Evolutionary conservation across 2,113 vertebrate species (phyloP).

Genomic region (Anthoscopus minutus): DNA sequence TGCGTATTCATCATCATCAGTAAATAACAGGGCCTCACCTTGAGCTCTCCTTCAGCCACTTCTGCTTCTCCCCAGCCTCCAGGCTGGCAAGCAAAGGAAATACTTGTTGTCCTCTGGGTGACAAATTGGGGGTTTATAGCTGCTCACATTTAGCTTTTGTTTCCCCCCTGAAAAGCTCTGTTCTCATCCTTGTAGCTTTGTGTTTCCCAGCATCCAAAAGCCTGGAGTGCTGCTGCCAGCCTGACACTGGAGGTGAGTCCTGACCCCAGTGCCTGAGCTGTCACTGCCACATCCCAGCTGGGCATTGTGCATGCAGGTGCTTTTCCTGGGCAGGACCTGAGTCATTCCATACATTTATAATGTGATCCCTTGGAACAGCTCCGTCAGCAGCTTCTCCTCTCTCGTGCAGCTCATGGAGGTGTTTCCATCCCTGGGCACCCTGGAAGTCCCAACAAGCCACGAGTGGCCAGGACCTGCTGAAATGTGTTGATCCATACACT

Average conservation of each 20-base stretch:
- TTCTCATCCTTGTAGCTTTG: not conserved
- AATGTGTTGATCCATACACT: not conserved
- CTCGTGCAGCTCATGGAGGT: accelerated
- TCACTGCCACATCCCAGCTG: not conserved
- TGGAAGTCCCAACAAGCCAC: not conserved
- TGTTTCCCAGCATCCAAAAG: not conserved
- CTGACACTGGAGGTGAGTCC: not conserved
- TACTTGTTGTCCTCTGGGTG: not conserved
- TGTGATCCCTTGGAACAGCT: not conserved
- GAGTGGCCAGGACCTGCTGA: not conserved
- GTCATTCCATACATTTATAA: not conserved
- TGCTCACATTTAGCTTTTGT: not conserved
- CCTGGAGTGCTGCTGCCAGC: not conserved
- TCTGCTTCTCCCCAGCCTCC: not conserved
- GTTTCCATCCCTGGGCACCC: not conserved
- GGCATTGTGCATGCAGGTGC: not conserved
- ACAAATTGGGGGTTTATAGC: not conserved
- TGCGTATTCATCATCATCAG: not conserved
- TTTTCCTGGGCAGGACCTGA: not conserved
- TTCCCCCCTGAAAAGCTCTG: not conserved
- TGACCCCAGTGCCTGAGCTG: not conserved
- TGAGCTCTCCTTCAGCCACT: conserved; percentile 38
- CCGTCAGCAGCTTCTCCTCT: not conserved
- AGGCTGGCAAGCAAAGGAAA: not conserved
- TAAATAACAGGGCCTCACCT: conserved; percentile 31